Evolutionary conservation across 2,113 vertebrate species (phyloP), one percentile per base, ranked within the genome.

Genomic region (Polypterus bichir): DNA sequence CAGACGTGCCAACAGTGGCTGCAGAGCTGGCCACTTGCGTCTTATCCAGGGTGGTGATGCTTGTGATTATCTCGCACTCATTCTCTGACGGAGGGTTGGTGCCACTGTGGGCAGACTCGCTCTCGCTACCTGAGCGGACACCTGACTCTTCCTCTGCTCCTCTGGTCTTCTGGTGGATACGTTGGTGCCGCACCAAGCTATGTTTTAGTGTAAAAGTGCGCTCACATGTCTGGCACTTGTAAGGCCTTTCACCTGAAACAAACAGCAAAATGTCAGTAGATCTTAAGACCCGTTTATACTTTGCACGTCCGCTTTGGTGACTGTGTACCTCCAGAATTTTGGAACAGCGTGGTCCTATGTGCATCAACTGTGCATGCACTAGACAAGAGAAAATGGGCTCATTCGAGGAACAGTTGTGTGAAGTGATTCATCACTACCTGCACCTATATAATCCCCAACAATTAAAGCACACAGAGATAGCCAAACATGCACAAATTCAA

Each of bases 201-300:
- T 98, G 95, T 69, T 98, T 98, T 77, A 98, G 79, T 56, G 95
- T 98, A 83, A 98, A 98, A 68, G 95, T 98, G 62, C 95, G 75
- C 70, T 94, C 91, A 0, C 95, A 98, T 55, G 92, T 98, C 70
- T 92, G 89, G 75, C 95, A 98, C 74, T 92, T 88, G 75, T 97
- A 98, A 0, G 95, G 95, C 47, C 95, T 86, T 71, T 98, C 95
- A 45, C 95, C 95, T 98, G 8, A 11, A 27, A 10, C 46, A 9
- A 11, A 27, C 27, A 27, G 27, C 27, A 27, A 27, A 27, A 27
- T 27, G 27, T 27, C 27, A 27, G 27, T 27, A 27, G 27, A 27
- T 27, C 27, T 27, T 27, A 27, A 27, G 27, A 27, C 27, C 27
- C 2, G 27, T 27, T 27, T 27, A 27, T 27, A 27, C 27, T 27